Base-by-base conservation (phyloP, 2,113 vertebrate species). In the Vicugna pacos region DNA sequence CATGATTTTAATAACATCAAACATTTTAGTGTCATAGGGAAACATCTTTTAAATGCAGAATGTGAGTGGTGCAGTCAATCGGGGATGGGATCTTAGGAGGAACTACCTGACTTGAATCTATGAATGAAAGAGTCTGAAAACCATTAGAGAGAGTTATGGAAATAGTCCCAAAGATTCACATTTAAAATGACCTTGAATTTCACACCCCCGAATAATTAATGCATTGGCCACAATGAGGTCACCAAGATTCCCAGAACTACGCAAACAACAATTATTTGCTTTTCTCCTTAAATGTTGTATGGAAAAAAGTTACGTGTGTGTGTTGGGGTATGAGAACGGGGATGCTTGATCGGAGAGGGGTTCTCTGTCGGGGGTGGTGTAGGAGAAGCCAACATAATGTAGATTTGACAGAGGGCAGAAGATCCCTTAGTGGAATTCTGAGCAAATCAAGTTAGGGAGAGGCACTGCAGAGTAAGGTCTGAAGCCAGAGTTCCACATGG, bases 1-100 rank as follows among this genome's bases (percentile, higher is more conserved):
- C 92, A 92, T 91, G 87, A 98, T 98, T 98, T 98, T 97, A 97
- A 93, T 97, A 98, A 94, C 70, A 97, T 98, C 97, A 96, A 98
- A 97, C 17, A 95, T 93, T 89, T 93, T 82, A 94, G 30, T 95
- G 77, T 90, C 90, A 96, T 80, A 81, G 69, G 90, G 92, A 97
- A 97, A n/a, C 9, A 64, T 97, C 79, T 98, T 97, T 81, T 94
- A 98, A 97, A 97, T 97, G 82, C 79, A 84, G 8, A 6, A 3
- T 91, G 60, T 86, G 93, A 97, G 19, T 48, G 52, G 88, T 97
- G 76, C 89, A 95, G 54, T 70, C 94, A 97, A 97, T 97, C 72
- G 94, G 83, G 69, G 62, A 79, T 67, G 95, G 92, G 69, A 58
- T 87, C 11, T 87, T 93, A 96, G 92, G 95, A 94, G 69, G 81